Conservation (phyloP, 2,797 vertebrate species). For the Xenentodon cancila region DNA sequence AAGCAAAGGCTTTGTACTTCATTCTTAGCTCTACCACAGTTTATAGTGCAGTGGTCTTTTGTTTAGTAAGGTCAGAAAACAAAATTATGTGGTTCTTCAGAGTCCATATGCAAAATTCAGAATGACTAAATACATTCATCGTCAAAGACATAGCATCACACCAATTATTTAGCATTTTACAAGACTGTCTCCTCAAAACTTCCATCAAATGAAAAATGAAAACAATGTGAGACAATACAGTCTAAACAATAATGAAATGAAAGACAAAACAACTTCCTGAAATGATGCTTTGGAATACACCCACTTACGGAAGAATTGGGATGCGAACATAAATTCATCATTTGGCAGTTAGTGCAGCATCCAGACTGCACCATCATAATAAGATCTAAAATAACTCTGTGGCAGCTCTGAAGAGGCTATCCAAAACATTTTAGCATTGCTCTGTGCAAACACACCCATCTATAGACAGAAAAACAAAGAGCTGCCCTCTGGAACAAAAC, state of each 20-base stretch:
- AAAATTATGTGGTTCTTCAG: background rate
- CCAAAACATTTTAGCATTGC: conserved; percentile 77
- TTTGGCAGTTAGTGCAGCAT: conserved; percentile 73
- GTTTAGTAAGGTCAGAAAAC: conserved; percentile 1
- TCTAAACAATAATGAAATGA: conserved; percentile 63
- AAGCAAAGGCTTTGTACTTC: conserved; percentile 6
- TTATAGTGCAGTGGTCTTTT: background rate
- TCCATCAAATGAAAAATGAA: conserved; percentile 37
- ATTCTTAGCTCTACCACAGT: conserved; percentile 10
- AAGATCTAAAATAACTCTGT: conserved; percentile 75
- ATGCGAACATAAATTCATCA: conserved; percentile 63
- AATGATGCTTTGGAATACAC: conserved; percentile 68
- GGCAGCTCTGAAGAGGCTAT: conserved; percentile 72
- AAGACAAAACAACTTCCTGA: conserved; percentile 59
- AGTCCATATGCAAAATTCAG: background rate
- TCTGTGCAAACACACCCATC: conserved; percentile 73
- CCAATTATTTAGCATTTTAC: conserved; percentile 19
- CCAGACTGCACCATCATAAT: conserved; percentile 68
- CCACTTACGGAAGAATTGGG: conserved; percentile 63
- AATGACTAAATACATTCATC: background rate
- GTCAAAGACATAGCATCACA: conserved; percentile 6
- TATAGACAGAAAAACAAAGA: conserved; percentile 75
- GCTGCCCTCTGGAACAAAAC: conserved; percentile 74
- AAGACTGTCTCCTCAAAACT: conserved; percentile 27
- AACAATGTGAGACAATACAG: conserved; percentile 58